Evolutionary conservation across 2,797 vertebrate genomes (phyloP), one percentile per base, ranked within the genome.

Genomic region (Synanceia verrucosa): DNA sequence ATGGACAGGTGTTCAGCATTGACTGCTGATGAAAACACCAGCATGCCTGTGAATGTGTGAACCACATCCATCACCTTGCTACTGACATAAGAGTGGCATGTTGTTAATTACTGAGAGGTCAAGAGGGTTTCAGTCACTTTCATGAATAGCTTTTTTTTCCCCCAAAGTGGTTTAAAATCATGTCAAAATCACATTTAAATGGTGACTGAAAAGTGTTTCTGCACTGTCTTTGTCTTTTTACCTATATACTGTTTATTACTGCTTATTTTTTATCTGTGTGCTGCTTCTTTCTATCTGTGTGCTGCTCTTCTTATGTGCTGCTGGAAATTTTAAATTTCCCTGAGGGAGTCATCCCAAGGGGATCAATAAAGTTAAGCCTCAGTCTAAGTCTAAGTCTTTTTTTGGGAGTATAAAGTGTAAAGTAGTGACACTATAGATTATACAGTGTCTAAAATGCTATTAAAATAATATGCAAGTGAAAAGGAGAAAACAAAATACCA

Each of bases 1-100:
- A 46, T 2, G 33, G 48, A 56, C 73, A 88, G 82, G 70, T 87
- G 85, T 57, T 44, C 33, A 13, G 43, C 44, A 47, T 46, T 72
- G 58, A 64, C 55, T 44, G 51, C 46, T 81, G 55, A 81, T 84
- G 77, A 47, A 67, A 53, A 36, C 8, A 37, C 62, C 67, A 51
- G 16, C 52, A 19, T 59, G 52, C 14, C 24, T 16, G 3, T 23
- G 47, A 60, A 56, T 6, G 24, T 23, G 4, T 28, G 55, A 55
- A 56, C 44, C 62, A 68, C 36, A 51, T 14, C 41, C 46, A 56
- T 43, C 21, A 36, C 9, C 46, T 26, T 34, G 53, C 6, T 43
- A 1, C n/a, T 53, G 6, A 37, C 43, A 61, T 2, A 19, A 33
- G 18, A n/a, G 37, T 47, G 19, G 63, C 10, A 18, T 9, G 13